These are phyloP conservation scores for Pseudomyrmex pallidus DNA, from an alignment of 1,140 invertebrate genomes.

Conservation along the genomic window DNA sequence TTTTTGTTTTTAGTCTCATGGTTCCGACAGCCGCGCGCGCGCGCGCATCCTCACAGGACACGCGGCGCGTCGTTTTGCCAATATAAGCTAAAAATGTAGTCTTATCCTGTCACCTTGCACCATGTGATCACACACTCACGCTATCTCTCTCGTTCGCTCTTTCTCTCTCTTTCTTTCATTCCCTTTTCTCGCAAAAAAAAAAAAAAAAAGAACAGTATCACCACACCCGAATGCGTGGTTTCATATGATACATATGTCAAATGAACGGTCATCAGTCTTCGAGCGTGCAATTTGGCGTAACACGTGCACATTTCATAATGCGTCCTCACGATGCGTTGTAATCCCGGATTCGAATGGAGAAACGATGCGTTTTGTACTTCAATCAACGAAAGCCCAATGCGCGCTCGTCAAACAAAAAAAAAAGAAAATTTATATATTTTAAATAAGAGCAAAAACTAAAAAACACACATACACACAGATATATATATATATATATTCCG, in stretches of 20 bases:
- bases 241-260: constrained; percentile 77
- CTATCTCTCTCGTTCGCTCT: constrained; percentile 31
- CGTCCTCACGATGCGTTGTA: not conserved
- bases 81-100: constrained; percentile 78
- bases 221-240: constrained; percentile 66
- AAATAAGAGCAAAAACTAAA: constrained; percentile 3
- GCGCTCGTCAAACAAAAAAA: not conserved
- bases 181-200: constrained; percentile 29
- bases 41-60: constrained; percentile 9
- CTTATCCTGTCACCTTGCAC: constrained; percentile 81
- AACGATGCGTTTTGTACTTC: constrained; percentile 26
- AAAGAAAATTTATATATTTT: constrained; percentile 14
- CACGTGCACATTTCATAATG: constrained; percentile 23
- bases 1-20: constrained; percentile 82
- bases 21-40: constrained; percentile 77
- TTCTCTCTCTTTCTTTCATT: not conserved
- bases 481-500: not conserved
- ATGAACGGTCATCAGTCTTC: constrained; percentile 78
- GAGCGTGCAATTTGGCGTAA: constrained; percentile 63
- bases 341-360: not conserved
- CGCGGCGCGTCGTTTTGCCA: constrained; percentile 75
- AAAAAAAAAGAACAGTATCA: constrained; percentile 27
- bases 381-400: not conserved
- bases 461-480: constrained; percentile 18
- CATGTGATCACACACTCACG: constrained; percentile 69